A percentile compares a stretch with the other conserved stretches of the same genome.
phyloP scores from a whole-genome alignment of 2,797 vertebrate genomes.

The Chaetophractus vellerosus region DNA sequence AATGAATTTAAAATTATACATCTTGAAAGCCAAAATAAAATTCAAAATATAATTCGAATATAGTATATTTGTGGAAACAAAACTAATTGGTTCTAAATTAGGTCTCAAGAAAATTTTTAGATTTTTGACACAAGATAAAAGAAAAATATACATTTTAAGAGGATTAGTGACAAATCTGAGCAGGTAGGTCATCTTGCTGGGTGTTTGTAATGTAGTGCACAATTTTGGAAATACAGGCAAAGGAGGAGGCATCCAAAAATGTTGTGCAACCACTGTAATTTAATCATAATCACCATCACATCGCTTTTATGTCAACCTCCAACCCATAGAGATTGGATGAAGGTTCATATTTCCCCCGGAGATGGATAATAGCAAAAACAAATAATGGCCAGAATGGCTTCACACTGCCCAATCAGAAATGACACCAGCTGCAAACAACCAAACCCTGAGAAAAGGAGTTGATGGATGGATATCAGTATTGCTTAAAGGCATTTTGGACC shows the following conservation, averaged over 20 bases:
- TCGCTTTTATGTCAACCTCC: background rate
- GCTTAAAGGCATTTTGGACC: background rate
- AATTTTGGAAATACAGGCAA: background rate
- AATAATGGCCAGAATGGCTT: background rate
- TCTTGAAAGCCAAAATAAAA: background rate
- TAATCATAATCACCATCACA: background rate
- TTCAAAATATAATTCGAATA: background rate
- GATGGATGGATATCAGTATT: background rate
- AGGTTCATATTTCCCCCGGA: background rate
- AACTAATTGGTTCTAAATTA: background rate
- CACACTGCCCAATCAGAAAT: background rate
- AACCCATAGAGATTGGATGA: background rate
- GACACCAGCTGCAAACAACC: background rate
- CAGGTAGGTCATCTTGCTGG: background rate
- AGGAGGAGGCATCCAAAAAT: background rate
- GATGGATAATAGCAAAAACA: background rate
- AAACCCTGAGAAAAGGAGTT: background rate
- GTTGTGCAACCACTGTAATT: background rate
- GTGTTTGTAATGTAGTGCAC: background rate
- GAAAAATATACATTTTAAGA: background rate
- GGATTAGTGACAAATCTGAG: background rate
- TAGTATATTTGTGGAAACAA: background rate
- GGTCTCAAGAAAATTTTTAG: background rate
- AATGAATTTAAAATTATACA: background rate
- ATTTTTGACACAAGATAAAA: background rate